Evolutionary conservation across 2,888 invertebrate species (phyloP).

Genomic region (Eucera pruinosa): DNA sequence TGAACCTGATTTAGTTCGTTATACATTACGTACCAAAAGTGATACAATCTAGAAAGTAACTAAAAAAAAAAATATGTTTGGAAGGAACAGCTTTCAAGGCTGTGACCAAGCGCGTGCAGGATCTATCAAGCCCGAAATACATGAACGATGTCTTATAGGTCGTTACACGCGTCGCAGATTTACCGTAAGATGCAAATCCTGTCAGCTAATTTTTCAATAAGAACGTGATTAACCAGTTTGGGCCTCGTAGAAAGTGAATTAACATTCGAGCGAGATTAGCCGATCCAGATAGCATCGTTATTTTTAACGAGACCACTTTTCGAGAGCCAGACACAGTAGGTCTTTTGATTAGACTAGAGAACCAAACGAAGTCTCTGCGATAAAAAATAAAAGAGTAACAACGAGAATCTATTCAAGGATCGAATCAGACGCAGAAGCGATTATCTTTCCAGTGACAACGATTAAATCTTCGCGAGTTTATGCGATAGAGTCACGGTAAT

Average conservation of each 20-base stretch:
- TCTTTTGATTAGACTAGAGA: no score
- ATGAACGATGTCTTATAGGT: no score
- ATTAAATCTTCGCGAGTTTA: no score
- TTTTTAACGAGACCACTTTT: slow-evolving; percentile 24
- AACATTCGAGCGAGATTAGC: slow-evolving; percentile 27
- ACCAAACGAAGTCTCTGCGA: background rate
- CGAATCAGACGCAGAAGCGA: no score
- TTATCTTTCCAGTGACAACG: background rate
- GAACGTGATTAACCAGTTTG: slow-evolving; percentile 36
- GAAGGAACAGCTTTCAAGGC: slow-evolving; percentile 20
- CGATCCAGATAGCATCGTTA: slow-evolving; percentile 30
- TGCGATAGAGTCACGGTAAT: no score
- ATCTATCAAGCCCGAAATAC: background rate
- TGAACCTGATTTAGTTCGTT: slow-evolving; percentile 26
- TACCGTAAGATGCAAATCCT: slow-evolving; percentile 19
- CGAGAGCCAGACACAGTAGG: background rate
- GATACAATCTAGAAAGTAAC: slow-evolving; percentile 16
- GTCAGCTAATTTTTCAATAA: slow-evolving; percentile 19
- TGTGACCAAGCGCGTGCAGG: background rate
- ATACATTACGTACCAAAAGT: slow-evolving; percentile 24
- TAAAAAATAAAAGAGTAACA: background rate
- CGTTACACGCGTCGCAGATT: slow-evolving; percentile 1
- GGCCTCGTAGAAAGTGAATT: slow-evolving; percentile 39
- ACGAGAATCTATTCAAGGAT: no score
- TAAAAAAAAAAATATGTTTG: background rate